A percentile compares a stretch with the other conserved stretches of the same genome.
Evolutionary conservation across 1,140 invertebrate species (phyloP).

Genomic region (Euwallacea similis): DNA sequence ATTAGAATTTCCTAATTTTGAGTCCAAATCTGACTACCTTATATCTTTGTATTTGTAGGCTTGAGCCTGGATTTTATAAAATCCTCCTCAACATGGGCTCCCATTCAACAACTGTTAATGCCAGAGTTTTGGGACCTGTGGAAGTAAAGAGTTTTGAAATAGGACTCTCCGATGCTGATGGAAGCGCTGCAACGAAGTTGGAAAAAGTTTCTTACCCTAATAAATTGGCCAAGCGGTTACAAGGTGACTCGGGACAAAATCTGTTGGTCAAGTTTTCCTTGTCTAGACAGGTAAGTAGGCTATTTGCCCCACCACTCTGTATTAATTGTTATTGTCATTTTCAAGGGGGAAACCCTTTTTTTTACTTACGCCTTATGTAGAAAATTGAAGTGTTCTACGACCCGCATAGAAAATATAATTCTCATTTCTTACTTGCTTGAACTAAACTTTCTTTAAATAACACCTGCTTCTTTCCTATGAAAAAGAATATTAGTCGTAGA

Average conservation of each 20-base stretch:
- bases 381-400: no score
- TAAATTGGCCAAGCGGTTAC: slow-evolving; percentile 67
- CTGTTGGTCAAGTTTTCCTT: slow-evolving; percentile 81
- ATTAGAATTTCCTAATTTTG: not conserved
- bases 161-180: slow-evolving; percentile 88
- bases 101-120: slow-evolving; percentile 67
- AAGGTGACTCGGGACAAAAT: slow-evolving; percentile 89
- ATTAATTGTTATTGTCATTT: no score
- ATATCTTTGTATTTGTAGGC: slow-evolving; percentile 43
- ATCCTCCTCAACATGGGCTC: slow-evolving; percentile 72
- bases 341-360: no score
- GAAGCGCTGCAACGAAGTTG: slow-evolving; percentile 77
- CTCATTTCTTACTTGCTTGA: no score
- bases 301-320: no score
- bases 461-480: no score
- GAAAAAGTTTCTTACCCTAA: slow-evolving; percentile 73
- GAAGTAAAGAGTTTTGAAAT: slow-evolving; percentile 79
- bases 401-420: no score
- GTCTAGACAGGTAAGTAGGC: slow-evolving; percentile 62
- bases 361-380: no score
- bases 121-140: slow-evolving; percentile 75
- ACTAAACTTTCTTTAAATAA: no score
- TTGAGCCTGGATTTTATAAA: slow-evolving; percentile 83
- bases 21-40: not conserved
- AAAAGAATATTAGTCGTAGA: no score